Base-by-base conservation (phyloP, 2,888 invertebrate genomes). In the Barypeithes pellucidus region DNA sequence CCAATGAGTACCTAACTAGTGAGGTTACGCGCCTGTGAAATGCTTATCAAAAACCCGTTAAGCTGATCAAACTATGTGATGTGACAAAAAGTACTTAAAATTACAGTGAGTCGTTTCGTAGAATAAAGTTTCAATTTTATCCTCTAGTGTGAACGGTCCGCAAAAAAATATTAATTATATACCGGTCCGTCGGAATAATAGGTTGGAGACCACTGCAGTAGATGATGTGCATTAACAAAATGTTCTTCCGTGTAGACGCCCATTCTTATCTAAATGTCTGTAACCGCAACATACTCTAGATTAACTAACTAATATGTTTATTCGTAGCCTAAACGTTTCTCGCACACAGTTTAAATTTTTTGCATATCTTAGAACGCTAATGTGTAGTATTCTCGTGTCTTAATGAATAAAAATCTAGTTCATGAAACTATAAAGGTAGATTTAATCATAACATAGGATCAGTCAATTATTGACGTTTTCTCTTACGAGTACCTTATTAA, bases 391-490 rank as follows among this genome's bases (percentile, higher is more conserved):
- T 47, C 54, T 67, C 59, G 29, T 43, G 67, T 43, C 50, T 67
- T 52, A 65, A 50, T 12, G 18, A 41, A 36, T 14, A 36, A 16
- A 60, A 14, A 24, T 50, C 50, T 63, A 63, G 47, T 63, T 63
- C 50, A 33, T 68, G 16, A 54, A 41, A 68, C 22, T 47, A 68
- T 69, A 72, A 73, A 29, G 50, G 67, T 73, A 60, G 57, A 60
- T 73, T 65, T 69, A 73, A 54, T 65, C 43, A 16, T 69, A 60
- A 69, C 39, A 43, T 72, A 72, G 22, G 62, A 67, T 68, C 59
- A 29, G 67, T 67, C 73, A 73, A 73, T 73, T 73, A 73, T 68
- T 67, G 67, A 66, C 72, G 52, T 22, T 62, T 29, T 71, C 66
- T 45, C 33, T 72, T 67, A 54, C 60, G 24, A 60, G 65, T 54